phyloP scores from a whole-genome alignment of 1,140 invertebrate genomes.

The Aphelinus certus region DNA sequence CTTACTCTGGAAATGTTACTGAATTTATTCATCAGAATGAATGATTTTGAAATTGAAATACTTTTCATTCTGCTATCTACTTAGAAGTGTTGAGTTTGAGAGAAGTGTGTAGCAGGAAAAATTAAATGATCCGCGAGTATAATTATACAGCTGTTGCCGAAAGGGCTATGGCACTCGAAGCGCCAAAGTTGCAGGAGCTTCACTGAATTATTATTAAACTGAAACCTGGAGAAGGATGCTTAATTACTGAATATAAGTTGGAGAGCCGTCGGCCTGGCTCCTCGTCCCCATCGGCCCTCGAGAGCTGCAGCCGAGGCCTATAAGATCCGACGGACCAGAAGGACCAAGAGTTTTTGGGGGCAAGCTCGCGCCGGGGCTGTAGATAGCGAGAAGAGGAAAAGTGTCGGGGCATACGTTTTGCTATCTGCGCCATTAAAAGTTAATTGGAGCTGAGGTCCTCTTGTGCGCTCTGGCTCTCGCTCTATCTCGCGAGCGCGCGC shows the following conservation, averaged over 20 bases:
- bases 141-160: too few species aligned
- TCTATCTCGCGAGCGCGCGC: not conserved
- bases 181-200: slow-evolving; percentile 40
- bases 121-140: too few species aligned
- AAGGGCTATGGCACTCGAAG: not conserved
- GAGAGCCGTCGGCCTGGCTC: too few species aligned
- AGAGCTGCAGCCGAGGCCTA: not conserved
- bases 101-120: too few species aligned
- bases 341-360: too few species aligned
- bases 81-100: too few species aligned
- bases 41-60: too few species aligned
- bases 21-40: too few species aligned
- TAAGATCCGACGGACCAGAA: not conserved
- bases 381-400: not conserved
- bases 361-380: not conserved
- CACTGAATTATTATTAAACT: slow-evolving; percentile 62
- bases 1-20: too few species aligned
- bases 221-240: slow-evolving; percentile 56
- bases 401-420: slow-evolving; percentile 48
- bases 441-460: slow-evolving; percentile 60
- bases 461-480: slow-evolving; percentile 38
- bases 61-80: too few species aligned
- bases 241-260: slow-evolving; percentile 61
- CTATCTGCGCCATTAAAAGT: slow-evolving; percentile 61
- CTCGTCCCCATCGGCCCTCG: too few species aligned